Percentiles rank a stretch among this genome's conserved stretches.
Evolutionary conservation across 2,797 vertebrate genomes (phyloP).

Genomic region (Miichthys miiuy): DNA sequence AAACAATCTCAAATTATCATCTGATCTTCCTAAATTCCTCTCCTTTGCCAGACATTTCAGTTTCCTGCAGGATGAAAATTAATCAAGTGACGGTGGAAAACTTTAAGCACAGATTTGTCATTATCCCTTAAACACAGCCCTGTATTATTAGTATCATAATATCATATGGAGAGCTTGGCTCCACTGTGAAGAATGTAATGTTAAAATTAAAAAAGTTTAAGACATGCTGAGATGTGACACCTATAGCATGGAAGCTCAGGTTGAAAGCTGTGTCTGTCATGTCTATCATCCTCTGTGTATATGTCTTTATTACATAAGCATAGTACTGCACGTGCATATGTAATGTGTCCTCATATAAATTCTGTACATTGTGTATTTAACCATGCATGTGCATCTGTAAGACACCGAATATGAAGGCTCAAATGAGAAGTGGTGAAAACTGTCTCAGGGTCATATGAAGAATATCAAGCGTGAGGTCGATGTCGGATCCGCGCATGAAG

Average conservation of each 20-base stretch:
- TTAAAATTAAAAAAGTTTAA: neutral
- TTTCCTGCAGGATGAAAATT: neutral
- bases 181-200: neutral
- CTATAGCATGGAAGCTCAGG: neutral
- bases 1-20: neutral
- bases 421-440: neutral
- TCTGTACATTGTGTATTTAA: neutral
- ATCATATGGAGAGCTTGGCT: neutral
- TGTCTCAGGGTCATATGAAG: neutral
- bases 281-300: neutral
- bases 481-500: slow-evolving; percentile 7
- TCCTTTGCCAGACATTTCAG: neutral
- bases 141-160: neutral
- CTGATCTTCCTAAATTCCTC: neutral
- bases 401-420: neutral
- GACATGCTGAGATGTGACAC: neutral
- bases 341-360: neutral
- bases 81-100: neutral
- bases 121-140: neutral
- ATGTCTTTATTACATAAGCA: neutral
- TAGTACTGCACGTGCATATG: neutral
- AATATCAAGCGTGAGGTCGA: neutral
- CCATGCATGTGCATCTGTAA: neutral
- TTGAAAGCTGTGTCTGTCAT: neutral
- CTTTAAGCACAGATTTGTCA: neutral